Conservation (phyloP, 2,888 invertebrate genomes). For the Cecidostiba fungosa region DNA sequence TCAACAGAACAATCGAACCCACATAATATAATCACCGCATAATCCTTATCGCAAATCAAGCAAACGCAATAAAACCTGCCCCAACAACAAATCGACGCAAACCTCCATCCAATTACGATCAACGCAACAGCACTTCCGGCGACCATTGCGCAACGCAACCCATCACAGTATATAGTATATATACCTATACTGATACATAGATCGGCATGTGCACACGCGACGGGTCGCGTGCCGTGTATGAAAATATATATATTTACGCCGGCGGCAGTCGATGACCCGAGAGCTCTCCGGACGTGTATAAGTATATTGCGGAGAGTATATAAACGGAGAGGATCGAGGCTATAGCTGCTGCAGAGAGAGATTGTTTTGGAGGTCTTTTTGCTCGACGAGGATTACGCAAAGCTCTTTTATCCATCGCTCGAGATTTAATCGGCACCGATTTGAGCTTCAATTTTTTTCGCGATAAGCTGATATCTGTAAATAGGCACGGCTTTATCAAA, state of each 20-base stretch:
- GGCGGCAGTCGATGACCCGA: slow-evolving; percentile 12
- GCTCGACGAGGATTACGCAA: background rate
- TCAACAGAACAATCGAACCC: no score
- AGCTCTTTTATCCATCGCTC: background rate
- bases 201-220: slow-evolving; percentile 6
- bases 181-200: background rate
- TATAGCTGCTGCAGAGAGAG: background rate
- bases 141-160: background rate
- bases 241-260: slow-evolving; percentile 6
- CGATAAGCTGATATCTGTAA: no score
- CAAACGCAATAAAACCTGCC: background rate
- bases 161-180: background rate
- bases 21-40: no score
- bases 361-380: background rate
- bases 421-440: background rate
- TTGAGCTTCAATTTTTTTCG: no score
- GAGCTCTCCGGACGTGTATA: background rate
- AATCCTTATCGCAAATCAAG: no score
- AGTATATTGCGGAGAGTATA: background rate
- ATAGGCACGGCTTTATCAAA: no score
- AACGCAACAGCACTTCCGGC: background rate
- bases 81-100: background rate
- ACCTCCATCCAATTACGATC: background rate
- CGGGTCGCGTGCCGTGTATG: slow-evolving; percentile 18
- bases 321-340: background rate